Base-by-base conservation (phyloP, 2,888 invertebrate genomes). In the Myathropa florea region DNA sequence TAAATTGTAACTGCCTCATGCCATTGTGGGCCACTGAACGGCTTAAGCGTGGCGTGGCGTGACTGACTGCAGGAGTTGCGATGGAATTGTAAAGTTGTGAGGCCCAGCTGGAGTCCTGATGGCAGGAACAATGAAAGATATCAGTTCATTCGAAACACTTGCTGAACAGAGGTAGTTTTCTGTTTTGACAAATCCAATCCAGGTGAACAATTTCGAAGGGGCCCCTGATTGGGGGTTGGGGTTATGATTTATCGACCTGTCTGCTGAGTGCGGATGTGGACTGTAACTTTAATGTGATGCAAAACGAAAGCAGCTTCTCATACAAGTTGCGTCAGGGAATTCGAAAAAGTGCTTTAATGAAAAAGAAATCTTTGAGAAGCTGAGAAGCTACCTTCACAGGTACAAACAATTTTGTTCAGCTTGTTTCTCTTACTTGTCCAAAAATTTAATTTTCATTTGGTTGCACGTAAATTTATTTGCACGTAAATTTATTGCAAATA, bases 101-200 rank as follows among this genome's bases (percentile, higher is more conserved):
- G 12, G 23, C 80, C 30, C 85, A 78, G 82, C 85, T 81, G 85
- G 84, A 81, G 81, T 73, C 63, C 67, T 68, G 30, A 39, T 65
- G 53, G 26, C 30, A 57, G 10, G 36, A 73, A 83, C 83, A 84
- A 76, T 39, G 71, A 71, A 55, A 76, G 75, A 46, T 46, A 84
- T 60, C 71, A 76, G 63, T 80, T 68, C 67, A 68, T 63, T 59
- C 28, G 26, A 63, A 76, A 70, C 77, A 70, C 72, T 68, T 85
- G 81, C 77, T 63, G 36, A 68, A 68, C 55, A 10, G 28, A 46
- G 9, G 77, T 73, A 30, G 70, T 73, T 77, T 61, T 55, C 60
- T 70, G 39, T 70, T 73, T 70, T 57, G 59, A 46, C 68, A 77
- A 12, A n/a, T 2, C 26, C 39, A 71, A 61, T 57, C 55, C 46